Conservation (phyloP, 2,113 vertebrate species). For the Lipophrys pholis region DNA sequence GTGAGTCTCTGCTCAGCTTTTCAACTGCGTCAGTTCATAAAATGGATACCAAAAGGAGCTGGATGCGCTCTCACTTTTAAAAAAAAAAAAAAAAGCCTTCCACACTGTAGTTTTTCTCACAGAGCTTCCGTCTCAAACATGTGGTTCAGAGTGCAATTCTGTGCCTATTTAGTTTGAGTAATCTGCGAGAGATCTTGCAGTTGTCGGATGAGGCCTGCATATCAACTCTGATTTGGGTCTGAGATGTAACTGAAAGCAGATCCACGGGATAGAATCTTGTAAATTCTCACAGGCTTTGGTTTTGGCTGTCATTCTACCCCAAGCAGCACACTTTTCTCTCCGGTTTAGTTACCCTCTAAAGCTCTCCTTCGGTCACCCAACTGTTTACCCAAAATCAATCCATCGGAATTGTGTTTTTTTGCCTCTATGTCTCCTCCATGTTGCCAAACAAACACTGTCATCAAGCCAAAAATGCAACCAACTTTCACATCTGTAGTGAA, state of each 20-base stretch:
- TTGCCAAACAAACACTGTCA: constrained; percentile 19
- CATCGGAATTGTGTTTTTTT: neutral
- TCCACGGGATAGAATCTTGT: constrained; percentile 30
- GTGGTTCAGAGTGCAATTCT: constrained; percentile 59
- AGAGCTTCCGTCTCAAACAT: constrained; percentile 54
- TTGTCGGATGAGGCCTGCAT: constrained; percentile 53
- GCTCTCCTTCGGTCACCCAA: constrained; percentile 6
- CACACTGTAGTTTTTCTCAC: constrained; percentile 36
- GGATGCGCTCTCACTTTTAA: constrained; percentile 8
- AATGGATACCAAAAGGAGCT: constrained; percentile 36
- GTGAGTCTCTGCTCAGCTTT: constrained; percentile 30
- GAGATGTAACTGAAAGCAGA: constrained; percentile 60
- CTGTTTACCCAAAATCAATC: neutral
- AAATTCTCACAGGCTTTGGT: constrained; percentile 16
- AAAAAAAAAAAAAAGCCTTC: constrained; percentile 29
- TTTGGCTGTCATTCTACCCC: constrained; percentile 8
- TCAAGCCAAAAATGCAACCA: constrained; percentile 29
- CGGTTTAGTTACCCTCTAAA: constrained; percentile 1
- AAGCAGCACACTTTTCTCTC: neutral
- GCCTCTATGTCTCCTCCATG: constrained; percentile 11
- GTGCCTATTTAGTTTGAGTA: constrained; percentile 60
- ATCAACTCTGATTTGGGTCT: constrained; percentile 55
- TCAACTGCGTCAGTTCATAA: constrained; percentile 31
- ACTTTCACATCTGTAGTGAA: constrained; percentile 37
- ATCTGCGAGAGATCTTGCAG: constrained; percentile 56